Evolutionary conservation across 2,113 vertebrate species (phyloP).

Genomic region (Ivindomyrus marchei): DNA sequence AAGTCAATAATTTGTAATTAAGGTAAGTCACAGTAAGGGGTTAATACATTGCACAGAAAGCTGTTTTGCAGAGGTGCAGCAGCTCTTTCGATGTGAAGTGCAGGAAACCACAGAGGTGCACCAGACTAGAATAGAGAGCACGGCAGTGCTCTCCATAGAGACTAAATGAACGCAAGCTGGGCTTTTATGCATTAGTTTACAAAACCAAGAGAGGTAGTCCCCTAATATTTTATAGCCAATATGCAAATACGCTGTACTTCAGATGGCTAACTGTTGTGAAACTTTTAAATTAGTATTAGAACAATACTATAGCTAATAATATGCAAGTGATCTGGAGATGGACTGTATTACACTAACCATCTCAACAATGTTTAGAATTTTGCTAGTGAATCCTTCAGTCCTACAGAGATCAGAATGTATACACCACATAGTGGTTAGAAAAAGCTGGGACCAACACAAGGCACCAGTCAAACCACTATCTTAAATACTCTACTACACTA

Average conservation of each 20-base stretch:
- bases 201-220: not conserved
- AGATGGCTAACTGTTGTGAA: not conserved
- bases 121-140: not conserved
- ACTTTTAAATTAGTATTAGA: not conserved
- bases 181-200: not conserved
- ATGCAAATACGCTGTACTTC: not conserved
- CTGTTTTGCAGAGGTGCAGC: not conserved
- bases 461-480: not conserved
- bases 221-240: not conserved
- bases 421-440: not conserved
- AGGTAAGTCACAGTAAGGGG: not conserved
- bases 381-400: not conserved
- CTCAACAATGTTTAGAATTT: not conserved
- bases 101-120: conserved; percentile 13
- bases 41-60: not conserved
- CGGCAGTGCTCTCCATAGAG: too few relatives aligned
- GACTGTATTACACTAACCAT: not conserved
- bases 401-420: not conserved
- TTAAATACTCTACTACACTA: not conserved
- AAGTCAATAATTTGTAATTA: not conserved
- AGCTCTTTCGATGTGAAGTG: not conserved
- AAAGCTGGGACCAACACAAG: not conserved
- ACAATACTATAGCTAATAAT: not conserved
- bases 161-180: not conserved
- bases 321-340: not conserved